Percentiles rank a stretch among this genome's conserved stretches.
These are phyloP conservation scores for Electrophaes corylata DNA, from an alignment of 2,888 invertebrate species.

Conservation along the genomic window DNA sequence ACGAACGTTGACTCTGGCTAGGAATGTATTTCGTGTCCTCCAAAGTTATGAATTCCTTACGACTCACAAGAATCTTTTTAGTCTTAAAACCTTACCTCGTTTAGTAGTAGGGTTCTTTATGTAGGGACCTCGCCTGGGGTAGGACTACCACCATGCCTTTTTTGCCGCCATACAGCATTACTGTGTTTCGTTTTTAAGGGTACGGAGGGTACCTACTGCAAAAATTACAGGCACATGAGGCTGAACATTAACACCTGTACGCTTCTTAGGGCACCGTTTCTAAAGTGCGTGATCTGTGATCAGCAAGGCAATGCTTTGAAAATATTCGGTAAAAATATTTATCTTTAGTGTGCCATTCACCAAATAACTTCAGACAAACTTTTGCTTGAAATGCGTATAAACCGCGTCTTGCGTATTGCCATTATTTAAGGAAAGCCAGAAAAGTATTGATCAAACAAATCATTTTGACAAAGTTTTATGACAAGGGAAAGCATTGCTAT, in stretches of 20 bases:
- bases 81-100: too few relatives aligned
- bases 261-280: too few relatives aligned
- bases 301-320: background rate
- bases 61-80: slow-evolving; percentile 6
- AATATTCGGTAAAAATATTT: background rate
- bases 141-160: too few relatives aligned
- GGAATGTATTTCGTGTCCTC: slow-evolving; percentile 8
- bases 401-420: background rate
- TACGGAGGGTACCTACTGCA: too few relatives aligned
- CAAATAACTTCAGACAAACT: background rate
- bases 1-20: slow-evolving; percentile 26
- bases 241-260: too few relatives aligned
- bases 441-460: slow-evolving; percentile 39
- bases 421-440: slow-evolving; percentile 21
- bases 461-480: slow-evolving; percentile 35
- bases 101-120: too few relatives aligned
- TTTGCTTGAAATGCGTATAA: background rate
- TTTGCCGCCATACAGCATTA: too few relatives aligned
- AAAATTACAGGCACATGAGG: too few relatives aligned
- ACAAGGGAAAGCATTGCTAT: slow-evolving; percentile 31
- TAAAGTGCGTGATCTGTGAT: too few relatives aligned
- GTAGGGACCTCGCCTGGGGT: too few relatives aligned
- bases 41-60: slow-evolving; percentile 17
- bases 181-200: too few relatives aligned
- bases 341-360: background rate